Evolutionary conservation across 1,140 invertebrate species (phyloP).

Genomic region (Monomorium pharaonis): DNA sequence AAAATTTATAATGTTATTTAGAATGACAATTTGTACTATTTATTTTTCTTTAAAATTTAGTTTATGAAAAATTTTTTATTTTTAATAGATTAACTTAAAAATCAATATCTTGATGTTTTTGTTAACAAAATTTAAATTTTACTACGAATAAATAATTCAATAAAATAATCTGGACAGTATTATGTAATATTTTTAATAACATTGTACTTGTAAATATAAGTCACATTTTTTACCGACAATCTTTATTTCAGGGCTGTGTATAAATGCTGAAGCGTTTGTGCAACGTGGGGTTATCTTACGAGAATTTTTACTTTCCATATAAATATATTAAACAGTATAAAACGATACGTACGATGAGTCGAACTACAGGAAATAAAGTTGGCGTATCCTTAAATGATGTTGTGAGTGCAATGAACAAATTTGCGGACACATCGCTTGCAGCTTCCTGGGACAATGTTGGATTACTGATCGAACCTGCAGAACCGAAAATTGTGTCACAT

Average conservation of each 20-base stretch:
- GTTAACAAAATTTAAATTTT: background rate
- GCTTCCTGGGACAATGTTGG: conserved; percentile 98
- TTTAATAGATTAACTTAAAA: background rate
- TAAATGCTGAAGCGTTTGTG: conserved; percentile 44
- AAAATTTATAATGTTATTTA: background rate
- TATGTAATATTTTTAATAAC: background rate
- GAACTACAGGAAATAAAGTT: conserved; percentile 12
- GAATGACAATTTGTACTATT: background rate
- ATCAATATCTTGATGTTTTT: background rate
- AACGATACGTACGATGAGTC: conserved; percentile 47
- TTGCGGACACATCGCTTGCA: conserved; percentile 90
- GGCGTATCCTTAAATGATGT: conserved; percentile 87
- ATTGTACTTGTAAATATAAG: background rate
- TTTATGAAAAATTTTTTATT: background rate
- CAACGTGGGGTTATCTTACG: background rate
- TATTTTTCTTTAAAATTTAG: background rate
- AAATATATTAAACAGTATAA: conserved; percentile 5
- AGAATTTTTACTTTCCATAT: background rate
- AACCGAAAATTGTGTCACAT: conserved; percentile 86
- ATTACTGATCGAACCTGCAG: conserved; percentile 92
- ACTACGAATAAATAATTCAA: background rate
- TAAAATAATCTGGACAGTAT: no score
- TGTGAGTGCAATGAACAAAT: conserved; percentile 88
- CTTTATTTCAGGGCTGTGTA: conserved; percentile 37
- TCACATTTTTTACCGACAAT: background rate